Conservation (phyloP, 2,888 invertebrate genomes). For the Yponomeuta malinellus region DNA sequence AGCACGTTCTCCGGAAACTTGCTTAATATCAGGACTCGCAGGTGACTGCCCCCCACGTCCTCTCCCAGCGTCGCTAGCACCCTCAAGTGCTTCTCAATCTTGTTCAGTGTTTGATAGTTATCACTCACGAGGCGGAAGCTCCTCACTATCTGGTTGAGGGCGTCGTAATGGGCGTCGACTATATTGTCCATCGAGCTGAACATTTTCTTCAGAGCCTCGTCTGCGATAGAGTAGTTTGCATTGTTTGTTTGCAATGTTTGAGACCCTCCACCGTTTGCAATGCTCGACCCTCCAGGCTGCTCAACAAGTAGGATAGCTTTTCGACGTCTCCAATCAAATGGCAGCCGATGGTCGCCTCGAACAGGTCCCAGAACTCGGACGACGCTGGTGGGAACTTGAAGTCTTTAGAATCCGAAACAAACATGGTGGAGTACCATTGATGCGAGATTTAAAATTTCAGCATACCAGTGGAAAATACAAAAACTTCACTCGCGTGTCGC, state of each 20-base stretch:
- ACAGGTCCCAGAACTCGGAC: not conserved
- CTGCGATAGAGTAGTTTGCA: not conserved
- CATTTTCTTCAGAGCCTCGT: slow-evolving; percentile 1
- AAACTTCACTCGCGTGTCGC: no score
- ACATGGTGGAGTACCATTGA: no score
- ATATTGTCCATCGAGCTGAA: not conserved
- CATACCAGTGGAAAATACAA: no score
- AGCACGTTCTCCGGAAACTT: not conserved
- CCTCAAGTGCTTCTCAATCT: not conserved
- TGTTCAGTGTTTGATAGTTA: not conserved
- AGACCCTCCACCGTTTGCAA: not conserved
- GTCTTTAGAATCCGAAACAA: no score
- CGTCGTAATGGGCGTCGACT: not conserved
- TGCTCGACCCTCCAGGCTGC: slow-evolving; percentile 6
- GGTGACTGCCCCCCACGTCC: not conserved
- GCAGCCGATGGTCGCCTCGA: not conserved
- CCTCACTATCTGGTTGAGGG: not conserved
- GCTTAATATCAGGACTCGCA: not conserved
- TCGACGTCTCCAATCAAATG: not conserved
- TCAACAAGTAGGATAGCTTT: not conserved
- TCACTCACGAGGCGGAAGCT: not conserved
- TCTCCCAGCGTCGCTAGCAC: not conserved
- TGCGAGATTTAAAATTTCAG: no score
- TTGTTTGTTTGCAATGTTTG: not conserved
- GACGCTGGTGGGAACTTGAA: not conserved